These are phyloP conservation scores for Corythaixoides concolor DNA, from an alignment of 2,113 vertebrate genomes.

Conservation along the genomic window DNA sequence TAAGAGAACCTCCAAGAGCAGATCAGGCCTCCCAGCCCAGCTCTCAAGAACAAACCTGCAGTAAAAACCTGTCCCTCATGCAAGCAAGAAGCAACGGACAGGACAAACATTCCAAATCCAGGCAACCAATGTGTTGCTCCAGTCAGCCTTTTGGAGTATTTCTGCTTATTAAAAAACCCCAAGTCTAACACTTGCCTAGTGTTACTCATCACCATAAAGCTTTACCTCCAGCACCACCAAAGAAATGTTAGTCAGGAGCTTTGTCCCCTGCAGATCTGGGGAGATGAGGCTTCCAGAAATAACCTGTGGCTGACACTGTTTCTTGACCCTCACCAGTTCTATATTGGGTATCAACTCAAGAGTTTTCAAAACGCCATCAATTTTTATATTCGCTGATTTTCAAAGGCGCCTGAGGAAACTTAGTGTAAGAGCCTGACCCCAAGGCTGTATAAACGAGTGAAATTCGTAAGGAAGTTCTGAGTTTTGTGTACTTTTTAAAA, in stretches of 20 bases:
- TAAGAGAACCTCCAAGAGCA: background rate
- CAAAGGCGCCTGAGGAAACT: background rate
- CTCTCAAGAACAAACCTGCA: background rate
- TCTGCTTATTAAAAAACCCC: background rate
- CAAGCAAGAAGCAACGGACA: background rate
- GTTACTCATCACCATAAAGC: background rate
- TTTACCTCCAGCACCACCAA: background rate
- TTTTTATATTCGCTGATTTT: background rate
- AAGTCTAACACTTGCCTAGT: background rate
- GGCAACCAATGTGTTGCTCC: background rate
- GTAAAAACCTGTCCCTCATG: fast-evolving
- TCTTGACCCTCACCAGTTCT: background rate
- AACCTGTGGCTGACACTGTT: background rate
- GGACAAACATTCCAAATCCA: background rate
- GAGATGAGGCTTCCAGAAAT: background rate
- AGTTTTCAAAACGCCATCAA: background rate
- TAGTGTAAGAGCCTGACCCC: background rate
- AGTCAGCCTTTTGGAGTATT: background rate
- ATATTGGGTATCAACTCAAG: background rate
- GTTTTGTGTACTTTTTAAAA: background rate
- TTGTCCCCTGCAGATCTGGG: background rate
- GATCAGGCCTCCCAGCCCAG: background rate
- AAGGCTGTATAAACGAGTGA: background rate
- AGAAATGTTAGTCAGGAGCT: background rate
- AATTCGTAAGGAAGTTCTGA: background rate